Evolutionary conservation across 2,888 invertebrate genomes (phyloP).

Genomic region (Liposcelis brunnea): DNA sequence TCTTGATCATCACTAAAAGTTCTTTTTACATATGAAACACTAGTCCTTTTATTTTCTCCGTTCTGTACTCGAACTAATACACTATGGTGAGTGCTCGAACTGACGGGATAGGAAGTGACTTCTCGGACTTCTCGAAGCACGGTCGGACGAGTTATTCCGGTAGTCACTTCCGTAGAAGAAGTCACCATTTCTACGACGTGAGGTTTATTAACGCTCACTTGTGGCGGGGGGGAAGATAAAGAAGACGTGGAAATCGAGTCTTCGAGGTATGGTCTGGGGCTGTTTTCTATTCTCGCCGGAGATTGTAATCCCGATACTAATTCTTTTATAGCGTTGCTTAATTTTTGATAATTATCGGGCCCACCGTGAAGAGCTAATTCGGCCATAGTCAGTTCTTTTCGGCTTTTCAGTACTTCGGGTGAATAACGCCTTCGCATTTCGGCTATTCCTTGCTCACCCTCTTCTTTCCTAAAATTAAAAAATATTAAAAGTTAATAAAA

Average conservation of each 20-base stretch:
- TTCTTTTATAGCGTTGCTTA: not conserved
- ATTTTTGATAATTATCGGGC: not conserved
- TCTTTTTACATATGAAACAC: no score
- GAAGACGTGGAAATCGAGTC: no score
- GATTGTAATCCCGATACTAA: no score
- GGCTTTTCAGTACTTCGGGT: constrained; percentile 15
- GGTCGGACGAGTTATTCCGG: not conserved
- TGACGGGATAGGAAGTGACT: no score
- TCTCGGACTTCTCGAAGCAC: constrained; percentile 2
- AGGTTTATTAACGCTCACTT: not conserved
- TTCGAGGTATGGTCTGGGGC: no score
- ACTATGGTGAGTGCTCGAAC: no score
- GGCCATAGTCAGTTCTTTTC: not conserved
- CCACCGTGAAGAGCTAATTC: not conserved
- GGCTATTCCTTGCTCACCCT: constrained; percentile 50
- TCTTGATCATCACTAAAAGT: no score
- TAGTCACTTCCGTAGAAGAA: not conserved
- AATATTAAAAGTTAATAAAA: constrained; percentile 2
- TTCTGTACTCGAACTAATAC: no score
- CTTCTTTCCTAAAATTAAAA: constrained; percentile 38
- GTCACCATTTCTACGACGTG: not conserved
- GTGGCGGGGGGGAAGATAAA: no score
- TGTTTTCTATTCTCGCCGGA: no score
- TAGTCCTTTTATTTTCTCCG: no score
- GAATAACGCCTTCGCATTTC: constrained; percentile 70